Conservation (phyloP, 2,888 invertebrate species). For the Gastracanthus pulcherrimus region DNA sequence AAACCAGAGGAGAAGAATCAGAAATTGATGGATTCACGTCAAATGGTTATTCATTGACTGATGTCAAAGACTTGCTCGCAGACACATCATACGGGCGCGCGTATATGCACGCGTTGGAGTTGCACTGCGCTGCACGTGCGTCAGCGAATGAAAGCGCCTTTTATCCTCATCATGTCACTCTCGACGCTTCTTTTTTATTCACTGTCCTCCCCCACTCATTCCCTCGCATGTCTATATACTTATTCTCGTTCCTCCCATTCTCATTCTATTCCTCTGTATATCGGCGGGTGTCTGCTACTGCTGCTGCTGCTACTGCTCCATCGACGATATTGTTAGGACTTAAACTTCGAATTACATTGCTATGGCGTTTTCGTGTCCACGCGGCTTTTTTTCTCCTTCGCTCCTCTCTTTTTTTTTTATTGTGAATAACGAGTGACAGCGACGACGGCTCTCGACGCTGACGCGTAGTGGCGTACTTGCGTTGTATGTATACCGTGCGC, state of each 20-base stretch:
- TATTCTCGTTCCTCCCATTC: constrained; percentile 5
- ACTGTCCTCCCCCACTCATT: background rate
- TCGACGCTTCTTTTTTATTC: constrained; percentile 37
- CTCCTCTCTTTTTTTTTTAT: background rate
- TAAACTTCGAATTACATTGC: constrained; percentile 27
- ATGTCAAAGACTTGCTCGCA: constrained; percentile 29
- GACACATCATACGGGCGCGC: too few species aligned
- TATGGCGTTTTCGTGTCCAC: background rate
- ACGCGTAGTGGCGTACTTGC: constrained; percentile 11
- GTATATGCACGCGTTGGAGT: background rate
- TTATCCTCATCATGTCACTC: constrained; percentile 54
- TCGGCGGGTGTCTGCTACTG: background rate
- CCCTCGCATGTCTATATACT: background rate
- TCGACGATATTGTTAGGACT: constrained; percentile 42
- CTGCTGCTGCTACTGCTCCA: background rate
- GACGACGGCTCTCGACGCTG: constrained; percentile 16
- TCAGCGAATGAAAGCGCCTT: constrained; percentile 55
- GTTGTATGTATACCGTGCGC: too few species aligned
- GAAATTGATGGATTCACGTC: constrained; percentile 55
- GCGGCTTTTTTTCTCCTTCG: constrained; percentile 12
- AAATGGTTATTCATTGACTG: constrained; percentile 54
- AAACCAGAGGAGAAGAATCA: background rate
- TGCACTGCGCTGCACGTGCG: background rate
- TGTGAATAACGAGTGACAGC: constrained; percentile 38
- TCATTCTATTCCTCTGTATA: background rate